A percentile compares a stretch with the other conserved stretches of the same genome.
These are phyloP conservation scores for Agelas oroides DNA, from an alignment of 37 sponge, comb jelly and placozoan species.

Conservation along the genomic window DNA sequence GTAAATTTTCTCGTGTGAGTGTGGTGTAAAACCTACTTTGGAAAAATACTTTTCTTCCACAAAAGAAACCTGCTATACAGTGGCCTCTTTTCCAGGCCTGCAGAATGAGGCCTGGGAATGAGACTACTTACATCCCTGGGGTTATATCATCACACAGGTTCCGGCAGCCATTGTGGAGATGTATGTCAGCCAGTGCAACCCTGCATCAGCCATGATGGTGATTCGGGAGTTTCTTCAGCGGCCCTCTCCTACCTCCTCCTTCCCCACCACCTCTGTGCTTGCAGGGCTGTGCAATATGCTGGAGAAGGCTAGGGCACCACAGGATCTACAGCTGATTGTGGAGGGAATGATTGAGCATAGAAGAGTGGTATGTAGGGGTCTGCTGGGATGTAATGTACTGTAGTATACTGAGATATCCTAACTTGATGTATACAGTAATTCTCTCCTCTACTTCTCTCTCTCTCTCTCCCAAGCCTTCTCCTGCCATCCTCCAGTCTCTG, in stretches of 20 bases:
- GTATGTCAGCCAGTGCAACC: not conserved
- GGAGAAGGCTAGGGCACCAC: not conserved
- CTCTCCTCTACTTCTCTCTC: too few species aligned
- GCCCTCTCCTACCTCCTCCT: not conserved
- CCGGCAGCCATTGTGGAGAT: not conserved
- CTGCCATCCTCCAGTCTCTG: conserved; percentile 4
- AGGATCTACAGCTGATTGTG: not conserved
- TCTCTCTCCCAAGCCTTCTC: conserved; percentile 30
- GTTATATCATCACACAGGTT: too few species aligned
- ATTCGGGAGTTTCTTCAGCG: not conserved
- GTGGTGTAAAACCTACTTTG: too few species aligned
- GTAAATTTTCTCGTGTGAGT: too few species aligned
- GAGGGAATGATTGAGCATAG: not conserved
- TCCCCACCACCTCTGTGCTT: not conserved
- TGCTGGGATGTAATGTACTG: too few species aligned
- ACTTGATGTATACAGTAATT: too few species aligned
- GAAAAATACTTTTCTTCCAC: too few species aligned
- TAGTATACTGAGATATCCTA: too few species aligned
- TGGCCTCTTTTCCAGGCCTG: too few species aligned
- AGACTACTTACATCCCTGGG: too few species aligned
- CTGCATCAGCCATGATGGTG: conserved; percentile 5
- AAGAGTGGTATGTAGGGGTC: not conserved
- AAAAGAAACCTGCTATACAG: too few species aligned
- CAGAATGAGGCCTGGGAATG: too few species aligned
- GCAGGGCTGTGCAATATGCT: not conserved